Evolutionary conservation across 1,140 invertebrate genomes (phyloP), one percentile per base, ranked within the genome.

Genomic region (Drosophila rufa): DNA sequence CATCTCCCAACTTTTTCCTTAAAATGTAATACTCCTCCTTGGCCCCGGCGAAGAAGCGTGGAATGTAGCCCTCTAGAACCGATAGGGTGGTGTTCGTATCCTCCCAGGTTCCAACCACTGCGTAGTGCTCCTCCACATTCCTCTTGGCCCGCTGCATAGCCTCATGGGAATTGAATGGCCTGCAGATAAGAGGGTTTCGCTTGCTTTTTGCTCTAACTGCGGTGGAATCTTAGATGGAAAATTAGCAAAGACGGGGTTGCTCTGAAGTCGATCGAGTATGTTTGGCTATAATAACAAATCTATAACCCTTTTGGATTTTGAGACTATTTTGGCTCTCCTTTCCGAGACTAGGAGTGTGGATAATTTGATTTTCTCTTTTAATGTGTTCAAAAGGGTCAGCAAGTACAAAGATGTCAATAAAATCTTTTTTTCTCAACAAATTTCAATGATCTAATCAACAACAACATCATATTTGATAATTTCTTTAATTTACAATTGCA

Each of bases 71-170:
- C 93, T 98, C 97, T 43, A 98, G 93, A 12, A 98, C 97, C 2
- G 95, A 95, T 4, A 98, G 93, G 1, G 97, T 98, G 4, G 95
- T 95, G 93, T 98, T 97, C 87, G 97, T 95, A 78, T 98, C 97
- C 91, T 98, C 97, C 12, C 98, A 94, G n/a, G 97, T 96, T 2
- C 97, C 97, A 7, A 98, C 97, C 0, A 98, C 97, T 0, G 97
- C 96, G 84, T 98, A 98, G 80, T 97, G 95, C 82, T 95, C 94
- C 85, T 98, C 97, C 9, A 98, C 96, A 48, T 97, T 96, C 51
- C 95, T 93, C 93, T 98, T 98, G 2, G 97, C 97, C 73, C 95
- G 95, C 91, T 97, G 96, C 79, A 98, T 93, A 2, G 97, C 97
- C 76, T 95, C 96, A 15, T 95, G 93, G 0, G 96, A 97, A 87